Evolutionary conservation across 1,140 invertebrate genomes (phyloP), one percentile per base, ranked within the genome.

Genomic region (Rhopalosiphum maidis): DNA sequence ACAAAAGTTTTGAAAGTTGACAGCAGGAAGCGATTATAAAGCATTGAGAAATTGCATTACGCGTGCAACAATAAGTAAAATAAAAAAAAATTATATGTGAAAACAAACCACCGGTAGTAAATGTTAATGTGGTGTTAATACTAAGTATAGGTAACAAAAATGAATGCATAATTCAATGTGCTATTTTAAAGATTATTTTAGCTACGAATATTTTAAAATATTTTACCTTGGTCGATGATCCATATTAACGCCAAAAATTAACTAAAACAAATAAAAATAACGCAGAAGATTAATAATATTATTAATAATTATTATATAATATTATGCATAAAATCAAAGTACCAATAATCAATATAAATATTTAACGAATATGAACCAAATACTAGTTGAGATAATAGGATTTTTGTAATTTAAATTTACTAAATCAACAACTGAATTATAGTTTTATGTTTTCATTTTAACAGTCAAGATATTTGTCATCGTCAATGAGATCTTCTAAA

Each of bases 1-100:
- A 93, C 48, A 93, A 93, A 93, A 93, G 91, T 93, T 93, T 93
- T 54, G 91, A 93, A 86, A 55, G 91, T 93, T 93, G 91, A 86
- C 91, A 86, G 91, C 91, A 93, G 77, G 91, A 93, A 93, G 91
- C 91, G 91, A 93, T 93, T 93, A 86, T 93, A 93, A 92, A 86
- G 48, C 91, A 51, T 86, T 93, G 68, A 92, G 46, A 92, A 92
- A 86, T 93, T 86, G 91, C 91, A 93, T 93, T 55, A 48, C 68
- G 82, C 91, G 82, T 93, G 91, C 91, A 86, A 93, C 91, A 85
- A 93, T 93, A 54, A 86, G 91, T 85, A 86, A 82, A 90, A 46
- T 46, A 82, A 83, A 77, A 60, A 60, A 90, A 37, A 60, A 9
- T 30, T 48, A 83, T n/a, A 51, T 7, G 68, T 92, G 68, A 83